Base-by-base conservation (phyloP, 2,888 invertebrate genomes). In the Sinotaia quadrata region DNA sequence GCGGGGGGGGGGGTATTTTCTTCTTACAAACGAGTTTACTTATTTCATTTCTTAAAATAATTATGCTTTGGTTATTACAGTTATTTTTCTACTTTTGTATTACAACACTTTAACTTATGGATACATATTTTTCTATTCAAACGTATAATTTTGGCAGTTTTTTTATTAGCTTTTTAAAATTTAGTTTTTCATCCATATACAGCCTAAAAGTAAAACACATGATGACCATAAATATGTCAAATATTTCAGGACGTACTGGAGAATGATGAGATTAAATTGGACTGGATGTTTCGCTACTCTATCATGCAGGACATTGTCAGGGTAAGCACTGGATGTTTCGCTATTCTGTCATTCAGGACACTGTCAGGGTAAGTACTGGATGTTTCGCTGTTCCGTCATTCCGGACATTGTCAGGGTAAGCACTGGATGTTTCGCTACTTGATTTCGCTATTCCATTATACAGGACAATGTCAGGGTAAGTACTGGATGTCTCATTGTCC, bases 211-310 rank as follows among this genome's bases (percentile, higher is more conserved):
- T n/a, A n/a, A n/a, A n/a, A n/a, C n/a, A n/a, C n/a, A n/a, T n/a
- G n/a, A n/a, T n/a, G n/a, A n/a, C n/a, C n/a, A n/a, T n/a, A n/a
- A 41, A 12, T 18, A 41, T 41, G 41, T 18, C 18, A 41, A n/a
- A 47, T 21, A 21, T 37, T 37, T 18, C 78, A 88, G 84, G 90
- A 90, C 77, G 90, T 90, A 5, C 76, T 98, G 78, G 97, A 97
- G 88, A 95, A 97, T 87, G 95, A 95, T 70, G 93, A 94, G 77
- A 93, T 97, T 68, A 94, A 95, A 81, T 89, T 97, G 76, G 98
- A 98, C 87, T 94, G 94, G 92, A 94, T 96, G 92, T 97, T 98
- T 87, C 92, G 94, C 87, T 93, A 95, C 88, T 97, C 96, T 56
- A 90, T 98, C 68, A 96, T 97, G 92, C 95, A 96, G 86, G 98